A percentile compares a stretch with the other conserved stretches of the same genome.
Conservation (phyloP, 2,797 vertebrate species). For the Rhyacichthys aspro region DNA sequence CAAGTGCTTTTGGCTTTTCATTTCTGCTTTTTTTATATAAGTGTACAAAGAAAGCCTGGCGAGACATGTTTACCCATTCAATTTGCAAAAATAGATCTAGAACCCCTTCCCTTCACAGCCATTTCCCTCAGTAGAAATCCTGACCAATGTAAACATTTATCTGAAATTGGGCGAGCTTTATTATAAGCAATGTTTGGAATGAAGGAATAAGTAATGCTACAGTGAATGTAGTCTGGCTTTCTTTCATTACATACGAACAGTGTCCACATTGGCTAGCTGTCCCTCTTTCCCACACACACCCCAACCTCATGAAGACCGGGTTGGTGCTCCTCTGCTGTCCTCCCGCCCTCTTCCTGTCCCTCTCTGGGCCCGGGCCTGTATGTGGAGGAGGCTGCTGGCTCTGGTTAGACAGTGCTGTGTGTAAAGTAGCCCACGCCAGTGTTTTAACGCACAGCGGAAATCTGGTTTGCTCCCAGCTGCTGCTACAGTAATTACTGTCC, state of each 20-base stretch:
- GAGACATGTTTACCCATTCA: too few species aligned
- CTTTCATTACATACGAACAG: slow-evolving; percentile 18
- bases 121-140: too few species aligned
- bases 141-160: too few species aligned
- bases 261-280: slow-evolving; percentile 35
- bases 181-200: too few species aligned
- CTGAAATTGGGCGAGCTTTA: too few species aligned
- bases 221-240: neutral
- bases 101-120: too few species aligned
- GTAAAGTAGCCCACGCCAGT: slow-evolving; percentile 89
- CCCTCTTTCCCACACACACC: slow-evolving; percentile 59
- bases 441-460: slow-evolving; percentile 93
- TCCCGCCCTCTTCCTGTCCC: slow-evolving; percentile 16
- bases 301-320: slow-evolving; percentile 70
- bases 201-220: too few species aligned
- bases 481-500: slow-evolving; percentile 95
- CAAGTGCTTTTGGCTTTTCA: too few species aligned
- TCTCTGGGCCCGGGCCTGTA: slow-evolving; percentile 60
- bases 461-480: slow-evolving; percentile 92
- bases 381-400: slow-evolving; percentile 84
- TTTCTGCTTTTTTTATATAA: too few species aligned
- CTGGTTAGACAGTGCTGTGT: slow-evolving; percentile 84
- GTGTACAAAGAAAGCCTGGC: too few species aligned
- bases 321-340: slow-evolving; percentile 60
- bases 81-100: too few species aligned